These are phyloP conservation scores for Xylocampa areola DNA, from an alignment of 2,888 invertebrate genomes.

Conservation along the genomic window DNA sequence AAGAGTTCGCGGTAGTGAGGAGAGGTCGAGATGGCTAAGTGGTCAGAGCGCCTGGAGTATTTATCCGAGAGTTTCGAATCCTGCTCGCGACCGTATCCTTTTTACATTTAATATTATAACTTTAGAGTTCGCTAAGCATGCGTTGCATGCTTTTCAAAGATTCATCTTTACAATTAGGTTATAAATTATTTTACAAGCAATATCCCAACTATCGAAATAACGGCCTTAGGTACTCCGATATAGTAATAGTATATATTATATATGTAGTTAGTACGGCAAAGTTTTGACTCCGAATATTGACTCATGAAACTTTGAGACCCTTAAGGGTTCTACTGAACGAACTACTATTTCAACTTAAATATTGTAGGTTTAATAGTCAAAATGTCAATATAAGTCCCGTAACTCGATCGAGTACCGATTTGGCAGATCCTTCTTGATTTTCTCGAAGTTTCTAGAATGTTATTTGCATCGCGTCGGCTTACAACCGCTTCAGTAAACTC, in stretches of 20 bases:
- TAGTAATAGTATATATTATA: conserved; percentile 51
- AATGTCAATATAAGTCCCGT: conserved; percentile 46
- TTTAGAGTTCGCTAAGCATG: not conserved
- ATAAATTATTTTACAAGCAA: conserved; percentile 50
- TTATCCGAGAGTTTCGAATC: too few species aligned
- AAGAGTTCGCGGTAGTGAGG: too few species aligned
- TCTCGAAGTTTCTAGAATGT: conserved; percentile 23
- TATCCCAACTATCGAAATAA: conserved; percentile 28
- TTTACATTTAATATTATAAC: too few species aligned
- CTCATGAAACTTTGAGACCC: conserved; percentile 45
- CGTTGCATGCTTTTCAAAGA: too few species aligned
- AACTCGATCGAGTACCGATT: conserved; percentile 31
- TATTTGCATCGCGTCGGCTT: conserved; percentile 31
- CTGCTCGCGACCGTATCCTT: too few species aligned
- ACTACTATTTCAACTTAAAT: conserved; percentile 34
- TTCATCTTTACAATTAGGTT: conserved; percentile 7
- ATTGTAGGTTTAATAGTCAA: conserved; percentile 33
- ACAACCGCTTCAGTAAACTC: conserved; percentile 24
- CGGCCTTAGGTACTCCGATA: conserved; percentile 28
- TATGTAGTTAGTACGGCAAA: conserved; percentile 51
- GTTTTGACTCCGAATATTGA: conserved; percentile 54
- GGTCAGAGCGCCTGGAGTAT: too few species aligned
- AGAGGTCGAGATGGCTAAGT: too few species aligned
- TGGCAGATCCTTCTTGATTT: conserved; percentile 37
- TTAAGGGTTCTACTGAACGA: conserved; percentile 28